phyloP scores from a whole-genome alignment of 1,140 invertebrate genomes.

The Drosophila prosaltans region DNA sequence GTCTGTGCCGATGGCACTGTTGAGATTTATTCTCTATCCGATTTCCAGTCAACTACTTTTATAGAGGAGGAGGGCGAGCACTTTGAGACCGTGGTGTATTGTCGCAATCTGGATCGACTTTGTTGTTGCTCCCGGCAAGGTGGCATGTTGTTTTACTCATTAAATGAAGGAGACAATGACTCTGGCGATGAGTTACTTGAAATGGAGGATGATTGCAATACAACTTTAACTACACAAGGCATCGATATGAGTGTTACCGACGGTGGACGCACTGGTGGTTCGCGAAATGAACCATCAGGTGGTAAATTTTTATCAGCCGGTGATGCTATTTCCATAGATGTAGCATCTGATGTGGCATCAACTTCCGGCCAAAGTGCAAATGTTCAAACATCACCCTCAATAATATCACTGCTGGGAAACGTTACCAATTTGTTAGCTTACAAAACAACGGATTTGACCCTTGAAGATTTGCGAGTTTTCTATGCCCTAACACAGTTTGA shows the following conservation, averaged over 20 bases:
- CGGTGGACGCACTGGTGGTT: conserved; percentile 31
- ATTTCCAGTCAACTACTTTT: conserved; percentile 86
- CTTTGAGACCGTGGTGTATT: conserved; percentile 90
- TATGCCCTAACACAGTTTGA: conserved; percentile 88
- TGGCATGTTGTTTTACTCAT: conserved; percentile 91
- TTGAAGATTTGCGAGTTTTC: conserved; percentile 85
- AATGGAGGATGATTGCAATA: conserved; percentile 85
- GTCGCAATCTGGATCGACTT: conserved; percentile 91
- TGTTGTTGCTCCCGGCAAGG: conserved; percentile 92
- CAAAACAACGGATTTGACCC: conserved; percentile 84
- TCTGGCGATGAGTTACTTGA: conserved; percentile 87
- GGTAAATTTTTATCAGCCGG: conserved; percentile 13
- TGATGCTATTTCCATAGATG: conserved; percentile 49
- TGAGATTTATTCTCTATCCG: conserved; percentile 87
- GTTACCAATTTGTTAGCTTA: conserved; percentile 84
- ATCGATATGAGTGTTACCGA: conserved; percentile 67
- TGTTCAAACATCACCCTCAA: conserved; percentile 66
- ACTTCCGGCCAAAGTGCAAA: conserved; percentile 34
- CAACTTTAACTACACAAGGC: conserved; percentile 66
- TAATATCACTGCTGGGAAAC: conserved; percentile 41
- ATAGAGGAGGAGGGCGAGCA: conserved; percentile 87
- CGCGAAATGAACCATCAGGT: not conserved
- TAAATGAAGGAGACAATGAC: conserved; percentile 88
- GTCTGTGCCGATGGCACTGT: conserved; percentile 89
- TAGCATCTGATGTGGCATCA: conserved; percentile 32